Percentiles rank a stretch among this genome's conserved stretches.
phyloP scores from a whole-genome alignment of 2,888 invertebrate genomes.

The Watsonalla binaria region DNA sequence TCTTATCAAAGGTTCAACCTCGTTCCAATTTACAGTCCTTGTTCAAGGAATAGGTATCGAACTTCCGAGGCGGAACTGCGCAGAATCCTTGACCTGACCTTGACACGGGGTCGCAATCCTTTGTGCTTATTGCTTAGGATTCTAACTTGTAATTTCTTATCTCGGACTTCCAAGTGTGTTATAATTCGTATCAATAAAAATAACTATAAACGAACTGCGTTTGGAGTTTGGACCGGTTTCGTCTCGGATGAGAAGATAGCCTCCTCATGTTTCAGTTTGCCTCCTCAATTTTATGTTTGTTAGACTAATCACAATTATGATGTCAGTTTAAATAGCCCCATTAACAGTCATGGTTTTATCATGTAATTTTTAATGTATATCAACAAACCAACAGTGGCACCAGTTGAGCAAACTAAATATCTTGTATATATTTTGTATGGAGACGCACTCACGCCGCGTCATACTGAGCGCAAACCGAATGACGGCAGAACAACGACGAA shows the following conservation, averaged over 20 bases:
- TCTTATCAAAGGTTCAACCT: slow-evolving; percentile 21
- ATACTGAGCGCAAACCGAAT: no score
- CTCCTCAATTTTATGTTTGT: slow-evolving; percentile 32
- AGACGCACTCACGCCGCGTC: no score
- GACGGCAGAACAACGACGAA: no score
- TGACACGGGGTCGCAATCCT: slow-evolving; percentile 60
- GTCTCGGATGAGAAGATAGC: slow-evolving; percentile 45
- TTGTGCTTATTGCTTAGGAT: slow-evolving; percentile 44
- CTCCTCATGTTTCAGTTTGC: slow-evolving; percentile 39
- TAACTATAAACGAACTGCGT: slow-evolving; percentile 14
- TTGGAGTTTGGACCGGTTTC: slow-evolving; percentile 31
- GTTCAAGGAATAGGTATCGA: slow-evolving; percentile 18
- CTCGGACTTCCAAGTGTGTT: no score
- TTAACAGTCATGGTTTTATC: no score
- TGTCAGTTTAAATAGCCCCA: no score
- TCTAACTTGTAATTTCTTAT: no score
- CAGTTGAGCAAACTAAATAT: no score
- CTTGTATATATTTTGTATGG: no score
- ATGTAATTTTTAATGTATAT: no score
- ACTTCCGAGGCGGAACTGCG: slow-evolving; percentile 40
- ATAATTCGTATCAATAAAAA: no score
- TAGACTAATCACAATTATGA: slow-evolving; percentile 18
- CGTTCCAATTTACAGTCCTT: slow-evolving; percentile 33
- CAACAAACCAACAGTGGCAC: no score
- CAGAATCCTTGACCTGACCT: slow-evolving; percentile 74